Conservation (phyloP, 2,888 invertebrate species). For the Entomobrya multifasciata region DNA sequence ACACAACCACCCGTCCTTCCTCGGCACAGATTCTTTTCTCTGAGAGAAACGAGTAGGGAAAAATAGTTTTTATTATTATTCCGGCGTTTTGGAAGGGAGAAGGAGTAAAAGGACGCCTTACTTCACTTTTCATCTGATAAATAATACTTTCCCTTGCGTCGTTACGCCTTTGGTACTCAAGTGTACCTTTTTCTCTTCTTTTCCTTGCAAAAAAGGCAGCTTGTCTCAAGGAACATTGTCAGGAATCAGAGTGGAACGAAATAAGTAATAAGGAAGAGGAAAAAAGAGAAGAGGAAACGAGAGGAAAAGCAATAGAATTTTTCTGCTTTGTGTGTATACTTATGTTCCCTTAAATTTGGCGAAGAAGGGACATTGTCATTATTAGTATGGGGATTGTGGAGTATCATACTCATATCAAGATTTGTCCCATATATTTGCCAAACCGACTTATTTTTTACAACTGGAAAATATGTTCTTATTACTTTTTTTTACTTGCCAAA, state of each 20-base stretch:
- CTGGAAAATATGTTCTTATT: no score
- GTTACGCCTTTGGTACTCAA: conserved; percentile 1
- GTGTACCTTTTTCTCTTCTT: background rate
- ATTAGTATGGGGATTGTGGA: background rate
- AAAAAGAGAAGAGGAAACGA: conserved; percentile 7
- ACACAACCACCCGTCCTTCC: background rate
- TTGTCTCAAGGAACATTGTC: conserved; percentile 8
- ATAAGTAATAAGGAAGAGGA: conserved; percentile 28
- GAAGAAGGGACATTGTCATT: background rate
- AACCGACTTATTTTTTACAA: conserved; percentile 18
- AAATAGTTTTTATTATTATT: conserved; percentile 22
- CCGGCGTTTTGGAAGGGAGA: background rate
- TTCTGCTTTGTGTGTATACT: background rate
- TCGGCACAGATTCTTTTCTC: background rate
- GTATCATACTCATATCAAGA: conserved; percentile 1
- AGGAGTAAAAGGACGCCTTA: background rate
- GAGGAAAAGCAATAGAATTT: conserved; percentile 37
- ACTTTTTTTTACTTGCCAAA: no score
- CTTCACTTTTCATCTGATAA: conserved; percentile 19
- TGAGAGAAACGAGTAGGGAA: no score
- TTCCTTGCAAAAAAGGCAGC: conserved; percentile 1
- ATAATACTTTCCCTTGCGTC: background rate
- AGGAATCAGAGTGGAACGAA: conserved; percentile 44
- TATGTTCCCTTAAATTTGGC: background rate
- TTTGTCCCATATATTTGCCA: background rate